Base-by-base conservation (phyloP, 2,113 vertebrate genomes). In the Grus americana region DNA sequence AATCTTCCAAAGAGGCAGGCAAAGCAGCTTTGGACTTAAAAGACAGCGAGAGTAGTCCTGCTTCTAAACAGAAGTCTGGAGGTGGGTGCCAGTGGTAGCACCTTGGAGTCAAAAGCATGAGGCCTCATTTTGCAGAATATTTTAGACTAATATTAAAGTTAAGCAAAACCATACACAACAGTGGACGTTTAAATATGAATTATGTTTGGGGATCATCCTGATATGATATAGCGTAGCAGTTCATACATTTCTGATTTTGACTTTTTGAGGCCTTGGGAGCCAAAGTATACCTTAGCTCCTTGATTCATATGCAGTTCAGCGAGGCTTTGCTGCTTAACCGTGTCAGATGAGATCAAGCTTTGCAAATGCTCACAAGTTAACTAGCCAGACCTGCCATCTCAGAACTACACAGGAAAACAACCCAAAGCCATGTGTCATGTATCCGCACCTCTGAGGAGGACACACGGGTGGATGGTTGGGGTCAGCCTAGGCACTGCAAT, bases 331-430 rank as follows among this genome's bases (percentile, higher is more conserved):
- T 92, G 74, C 88, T 89, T 67, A 62, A 68, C 58, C 27, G 10
- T 57, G 92, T 91, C 86, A 90, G 88, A 59, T 78, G 58, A 86
- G 70, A 91, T 91, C 86, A 92, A 80, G 59, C n/a, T 94, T 93
- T 94, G 58, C 54, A 91, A 94, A 68, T 20, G 38, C 75, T 93
- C 66, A 38, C 36, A 72, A 88, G 54, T 79, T 81, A 67, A 68
- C 82, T 74, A 63, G 14, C 36, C 63, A 52, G 54, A 63, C 62
- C 66, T 92, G 82, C 70, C 63, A 23, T 44, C 76, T 83, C 84
- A 80, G 72, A 82, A 38, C 40, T 65, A 10, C 23, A 1, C 1
- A 65, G 62, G 57, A 79, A 91, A 66, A 86, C 62, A 86, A 71
- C 80, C 71, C 76, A 91, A 62, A 95, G 80, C 73, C 57, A 6